Evolutionary conservation across 2,888 invertebrate genomes (phyloP).

Genomic region (Dryadula phaetusa): DNA sequence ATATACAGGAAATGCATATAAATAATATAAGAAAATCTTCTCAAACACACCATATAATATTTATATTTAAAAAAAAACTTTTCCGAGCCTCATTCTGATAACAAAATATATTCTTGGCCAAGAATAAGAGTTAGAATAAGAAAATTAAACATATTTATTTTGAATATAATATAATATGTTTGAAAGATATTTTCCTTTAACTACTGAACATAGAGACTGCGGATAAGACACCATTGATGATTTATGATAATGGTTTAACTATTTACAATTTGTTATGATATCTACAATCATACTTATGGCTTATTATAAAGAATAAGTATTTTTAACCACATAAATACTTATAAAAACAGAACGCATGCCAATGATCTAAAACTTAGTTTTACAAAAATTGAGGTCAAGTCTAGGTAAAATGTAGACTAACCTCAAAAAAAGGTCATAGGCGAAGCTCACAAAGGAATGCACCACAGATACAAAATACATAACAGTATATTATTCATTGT

Average conservation of each 20-base stretch:
- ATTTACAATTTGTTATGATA: slow-evolving; percentile 13
- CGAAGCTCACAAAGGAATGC: slow-evolving; percentile 8
- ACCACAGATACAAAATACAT: slow-evolving; percentile 1
- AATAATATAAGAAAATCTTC: slow-evolving; percentile 1
- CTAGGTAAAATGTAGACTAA: slow-evolving; percentile 3
- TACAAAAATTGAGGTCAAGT: neutral
- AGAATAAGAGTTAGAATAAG: slow-evolving; percentile 16
- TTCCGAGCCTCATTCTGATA: slow-evolving; percentile 4
- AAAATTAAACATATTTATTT: neutral
- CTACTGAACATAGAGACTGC: slow-evolving; percentile 16
- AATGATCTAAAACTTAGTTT: neutral
- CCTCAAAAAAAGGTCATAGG: neutral
- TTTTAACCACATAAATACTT: neutral
- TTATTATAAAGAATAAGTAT: neutral
- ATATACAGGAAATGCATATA: neutral
- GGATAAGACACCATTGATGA: slow-evolving; percentile 15
- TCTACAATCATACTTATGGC: slow-evolving; percentile 4
- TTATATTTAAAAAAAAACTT: neutral
- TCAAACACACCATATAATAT: slow-evolving; percentile 6
- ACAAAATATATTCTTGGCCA: slow-evolving; percentile 16
- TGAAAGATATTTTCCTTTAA: neutral
- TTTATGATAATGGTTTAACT: neutral
- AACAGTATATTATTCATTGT: neutral
- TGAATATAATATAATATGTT: neutral
- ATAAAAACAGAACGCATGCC: neutral